Base-by-base conservation (phyloP, 2,797 vertebrate species). In the Capromys pilorides region DNA sequence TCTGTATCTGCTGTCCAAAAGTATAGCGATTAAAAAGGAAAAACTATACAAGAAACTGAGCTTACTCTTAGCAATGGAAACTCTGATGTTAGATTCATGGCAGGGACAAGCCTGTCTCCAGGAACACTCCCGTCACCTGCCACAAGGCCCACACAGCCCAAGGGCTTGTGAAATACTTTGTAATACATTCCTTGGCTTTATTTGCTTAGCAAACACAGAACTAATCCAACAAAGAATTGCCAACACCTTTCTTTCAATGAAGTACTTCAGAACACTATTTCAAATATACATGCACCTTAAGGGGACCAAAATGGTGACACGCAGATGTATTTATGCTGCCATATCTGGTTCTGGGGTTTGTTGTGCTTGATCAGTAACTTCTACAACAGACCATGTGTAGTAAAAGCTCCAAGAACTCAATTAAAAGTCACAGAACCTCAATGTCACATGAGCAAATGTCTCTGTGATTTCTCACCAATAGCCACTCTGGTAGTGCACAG, bases 201-300 rank as follows among this genome's bases (percentile, higher is more conserved):
- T 59, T 89, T 86, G 59, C 61, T 95, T 71, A 57, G 71, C 51
- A 61, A 57, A 75, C 14, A 88, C 41, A 21, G 28, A 87, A 75
- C 45, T 51, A 83, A 94, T 26, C 31, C 71, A 54, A 90, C 64
- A 90, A 67, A 22, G 80, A 57, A 84, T 84, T 51, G 81, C 54
- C 82, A 86, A 94, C 19, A 62, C 2, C 11, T 49, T 24, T 83
- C 75, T 87, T 86, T 96, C 39, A 61, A 16, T 36, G 54, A 86
- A 91, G 92, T 14, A 61, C n/a, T 94, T 95, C 54, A 69, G n/a
- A 91, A 83, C 90, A 22, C 61, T 61, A 54, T 64, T 77, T 94
- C 36, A 21, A 87, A 83, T 6, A n/a, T 61, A 10, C 2, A 26
- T 3, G 73, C 45, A 49, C 85, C 36, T 86, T 19, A 77, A 61